Evolutionary conservation across 2,113 vertebrate genomes (phyloP), one percentile per base, ranked within the genome.

Genomic region (Carassius gibelio): DNA sequence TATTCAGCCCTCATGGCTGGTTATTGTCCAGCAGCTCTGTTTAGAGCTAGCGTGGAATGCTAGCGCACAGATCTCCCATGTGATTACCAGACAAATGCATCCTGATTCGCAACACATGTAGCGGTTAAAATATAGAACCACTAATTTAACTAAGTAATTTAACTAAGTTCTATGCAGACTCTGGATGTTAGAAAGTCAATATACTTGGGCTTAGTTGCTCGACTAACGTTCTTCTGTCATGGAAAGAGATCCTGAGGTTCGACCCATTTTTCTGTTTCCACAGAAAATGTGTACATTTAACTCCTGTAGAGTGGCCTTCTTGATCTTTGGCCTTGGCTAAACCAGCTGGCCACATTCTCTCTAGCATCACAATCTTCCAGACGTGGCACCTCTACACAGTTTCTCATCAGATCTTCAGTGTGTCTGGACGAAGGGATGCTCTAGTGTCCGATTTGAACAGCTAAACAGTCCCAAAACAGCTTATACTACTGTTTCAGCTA

Each of bases 51-150:
- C 77, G 86, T 91, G 90, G 91, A 93, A 94, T 89, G 90, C 52
- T 87, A 89, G 88, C 86, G 87, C 88, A 85, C 79, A 91, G 91
- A 93, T 91, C 87, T 89, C 87, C 79, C 89, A 83, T 75, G 87
- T 48, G 86, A 90, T 90, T 89, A 81, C 84, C 87, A 84, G 85
- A 89, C 82, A 87, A 91, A 90, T 88, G 88, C 3, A 77, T 84
- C 89, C 89, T 95, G 94, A 96, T 93, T 92, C 90, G 92, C 89
- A 94, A 94, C 94, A 95, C 78, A 90, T 93, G 91, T 86, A 90
- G 86, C 88, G 77, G 86, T 38, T 89, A 88, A 91, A 75, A 91
- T 92, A 92, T 89, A 92, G 85, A 80, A 86, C 81, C 74, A 89
- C 61, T 86, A 76, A 76, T 86, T 79, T 69, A 77, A 23, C 26